phyloP scores from a whole-genome alignment of 1,140 invertebrate species.

The Druon quercuslanigerum region DNA sequence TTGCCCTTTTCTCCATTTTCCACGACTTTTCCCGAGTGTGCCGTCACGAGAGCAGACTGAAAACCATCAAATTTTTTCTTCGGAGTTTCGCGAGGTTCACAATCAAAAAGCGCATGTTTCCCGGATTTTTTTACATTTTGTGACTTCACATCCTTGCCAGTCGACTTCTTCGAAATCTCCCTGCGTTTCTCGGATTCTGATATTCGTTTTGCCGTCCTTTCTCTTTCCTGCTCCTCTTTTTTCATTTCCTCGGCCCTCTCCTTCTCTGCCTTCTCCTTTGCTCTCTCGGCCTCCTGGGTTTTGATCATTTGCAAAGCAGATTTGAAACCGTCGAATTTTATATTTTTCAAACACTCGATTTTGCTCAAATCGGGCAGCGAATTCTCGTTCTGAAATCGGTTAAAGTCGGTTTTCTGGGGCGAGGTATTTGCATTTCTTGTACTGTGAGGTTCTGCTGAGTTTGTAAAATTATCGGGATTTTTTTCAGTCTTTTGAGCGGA shows the following conservation, averaged over 20 bases:
- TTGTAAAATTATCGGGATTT: too few species aligned
- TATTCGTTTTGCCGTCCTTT: neutral
- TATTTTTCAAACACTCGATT: conserved; percentile 4
- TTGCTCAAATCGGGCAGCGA: neutral
- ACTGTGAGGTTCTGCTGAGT: too few species aligned
- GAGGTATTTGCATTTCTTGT: neutral
- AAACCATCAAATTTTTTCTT: neutral
- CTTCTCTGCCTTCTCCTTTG: neutral
- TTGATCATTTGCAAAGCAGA: conserved; percentile 61
- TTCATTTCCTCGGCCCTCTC: neutral
- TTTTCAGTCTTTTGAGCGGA: conserved; percentile 4
- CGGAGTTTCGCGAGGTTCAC: conserved; percentile 4
- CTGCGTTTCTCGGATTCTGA: neutral
- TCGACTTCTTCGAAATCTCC: too few species aligned
- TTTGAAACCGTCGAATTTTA: conserved; percentile 50
- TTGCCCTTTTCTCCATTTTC: neutral
- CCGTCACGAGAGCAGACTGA: neutral
- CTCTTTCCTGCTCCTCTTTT: neutral
- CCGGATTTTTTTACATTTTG: neutral
- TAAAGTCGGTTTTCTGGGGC: neutral
- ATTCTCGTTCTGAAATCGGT: neutral
- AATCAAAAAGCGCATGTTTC: neutral
- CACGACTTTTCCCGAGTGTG: neutral
- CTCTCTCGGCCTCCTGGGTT: conserved; percentile 18
- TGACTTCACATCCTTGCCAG: too few species aligned